Evolutionary conservation across 1,140 invertebrate species (phyloP).

Genomic region (Macrobrachium nipponense): DNA sequence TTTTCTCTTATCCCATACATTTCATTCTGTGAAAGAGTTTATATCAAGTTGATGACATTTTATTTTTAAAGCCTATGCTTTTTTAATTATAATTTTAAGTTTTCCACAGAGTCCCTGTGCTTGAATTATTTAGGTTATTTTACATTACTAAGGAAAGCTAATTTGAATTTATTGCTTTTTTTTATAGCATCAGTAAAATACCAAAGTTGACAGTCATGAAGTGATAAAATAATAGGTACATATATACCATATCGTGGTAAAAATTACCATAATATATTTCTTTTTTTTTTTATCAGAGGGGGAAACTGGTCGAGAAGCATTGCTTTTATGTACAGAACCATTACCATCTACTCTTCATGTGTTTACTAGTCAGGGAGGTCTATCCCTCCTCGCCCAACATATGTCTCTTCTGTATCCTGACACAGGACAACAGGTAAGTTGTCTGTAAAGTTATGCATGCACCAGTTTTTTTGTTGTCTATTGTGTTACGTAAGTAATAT

Average conservation of each 20-base stretch:
- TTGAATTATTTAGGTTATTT: no score
- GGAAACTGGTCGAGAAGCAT: slow-evolving; percentile 41
- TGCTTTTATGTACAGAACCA: slow-evolving; percentile 51
- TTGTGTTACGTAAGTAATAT: no score
- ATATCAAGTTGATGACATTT: no score
- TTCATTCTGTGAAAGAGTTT: no score
- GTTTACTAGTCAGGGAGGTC: slow-evolving; percentile 86
- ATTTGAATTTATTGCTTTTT: not conserved
- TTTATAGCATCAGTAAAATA: not conserved
- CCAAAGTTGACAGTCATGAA: not conserved
- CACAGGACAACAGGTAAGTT: slow-evolving; percentile 64
- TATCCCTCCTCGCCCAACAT: slow-evolving; percentile 86
- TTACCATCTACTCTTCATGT: slow-evolving; percentile 81
- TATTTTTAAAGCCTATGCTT: no score
- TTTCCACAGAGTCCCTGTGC: no score
- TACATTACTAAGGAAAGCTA: not conserved
- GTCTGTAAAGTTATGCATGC: not conserved
- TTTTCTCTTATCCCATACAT: no score
- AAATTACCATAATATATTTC: not conserved
- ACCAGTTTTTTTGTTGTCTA: no score
- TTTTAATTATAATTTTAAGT: no score
- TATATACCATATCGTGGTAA: not conserved
- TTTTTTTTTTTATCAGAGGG: slow-evolving; percentile 21
- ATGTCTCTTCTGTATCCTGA: slow-evolving; percentile 89
- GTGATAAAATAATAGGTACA: not conserved